These are phyloP conservation scores for Chondrilla cf. caribensis DNA, from an alignment of 37 sponge, comb jelly and placozoan genomes.

Conservation along the genomic window DNA sequence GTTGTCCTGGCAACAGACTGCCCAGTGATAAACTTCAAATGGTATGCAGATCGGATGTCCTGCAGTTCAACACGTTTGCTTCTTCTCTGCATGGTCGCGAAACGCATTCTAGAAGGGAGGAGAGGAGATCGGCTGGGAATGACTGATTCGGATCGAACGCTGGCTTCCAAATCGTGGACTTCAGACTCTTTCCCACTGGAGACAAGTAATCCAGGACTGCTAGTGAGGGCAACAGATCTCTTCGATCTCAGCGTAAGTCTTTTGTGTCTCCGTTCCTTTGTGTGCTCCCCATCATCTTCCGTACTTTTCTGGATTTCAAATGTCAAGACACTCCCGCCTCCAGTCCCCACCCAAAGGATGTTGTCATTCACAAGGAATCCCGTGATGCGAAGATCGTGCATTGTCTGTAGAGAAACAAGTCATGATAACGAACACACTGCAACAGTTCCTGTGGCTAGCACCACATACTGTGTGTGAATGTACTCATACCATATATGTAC, in stretches of 20 bases:
- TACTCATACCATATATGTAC: no score
- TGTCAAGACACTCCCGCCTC: conserved; percentile 12
- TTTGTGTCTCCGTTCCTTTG: not conserved
- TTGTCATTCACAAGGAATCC: not conserved
- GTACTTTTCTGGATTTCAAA: not conserved
- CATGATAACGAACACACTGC: not conserved
- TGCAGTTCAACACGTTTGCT: not conserved
- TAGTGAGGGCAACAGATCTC: not conserved
- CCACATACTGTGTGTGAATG: no score
- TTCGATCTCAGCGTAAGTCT: not conserved
- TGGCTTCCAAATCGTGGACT: not conserved
- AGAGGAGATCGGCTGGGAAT: not conserved
- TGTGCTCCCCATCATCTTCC: not conserved
- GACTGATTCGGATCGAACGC: not conserved
- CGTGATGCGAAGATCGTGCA: not conserved
- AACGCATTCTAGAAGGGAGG: no score
- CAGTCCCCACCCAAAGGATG: conserved; percentile 8
- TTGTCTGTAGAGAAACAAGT: not conserved
- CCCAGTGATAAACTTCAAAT: not conserved
- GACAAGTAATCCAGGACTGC: not conserved
- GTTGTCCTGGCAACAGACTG: not conserved
- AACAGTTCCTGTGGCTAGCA: no score
- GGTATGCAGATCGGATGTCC: not conserved
- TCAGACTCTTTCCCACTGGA: not conserved
- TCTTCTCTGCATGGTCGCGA: not conserved